Conservation (phyloP, 2,113 vertebrate genomes). For the Neofelis nebulosa region DNA sequence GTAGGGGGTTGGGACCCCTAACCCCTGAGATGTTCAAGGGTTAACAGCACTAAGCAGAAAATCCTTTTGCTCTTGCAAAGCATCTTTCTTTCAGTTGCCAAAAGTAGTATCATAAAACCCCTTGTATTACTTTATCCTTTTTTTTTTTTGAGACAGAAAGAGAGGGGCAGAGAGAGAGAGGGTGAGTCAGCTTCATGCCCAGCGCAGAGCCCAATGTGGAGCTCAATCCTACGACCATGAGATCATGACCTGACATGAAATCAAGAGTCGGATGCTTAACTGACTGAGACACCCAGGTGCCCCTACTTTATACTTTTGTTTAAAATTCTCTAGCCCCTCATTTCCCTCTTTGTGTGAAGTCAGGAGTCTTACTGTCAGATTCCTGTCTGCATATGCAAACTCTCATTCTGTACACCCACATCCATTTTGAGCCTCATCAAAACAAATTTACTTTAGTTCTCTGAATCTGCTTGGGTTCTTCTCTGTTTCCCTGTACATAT, state of each 20-base stretch:
- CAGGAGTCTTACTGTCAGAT: background rate
- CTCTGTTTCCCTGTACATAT: background rate
- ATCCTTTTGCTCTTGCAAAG: conserved; percentile 49
- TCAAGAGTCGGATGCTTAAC: too few relatives aligned
- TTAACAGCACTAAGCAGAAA: background rate
- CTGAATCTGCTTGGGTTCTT: background rate
- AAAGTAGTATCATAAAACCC: background rate
- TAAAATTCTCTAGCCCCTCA: background rate
- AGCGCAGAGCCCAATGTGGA: too few relatives aligned
- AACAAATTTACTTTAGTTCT: background rate
- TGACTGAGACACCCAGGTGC: too few relatives aligned
- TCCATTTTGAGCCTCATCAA: background rate
- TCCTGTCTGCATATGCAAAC: background rate
- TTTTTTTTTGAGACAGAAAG: background rate
- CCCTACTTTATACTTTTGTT: background rate
- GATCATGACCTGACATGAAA: too few relatives aligned
- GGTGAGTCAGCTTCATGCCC: too few relatives aligned
- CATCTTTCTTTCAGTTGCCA: background rate
- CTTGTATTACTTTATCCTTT: background rate
- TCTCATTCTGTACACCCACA: background rate
- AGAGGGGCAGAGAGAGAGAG: too few relatives aligned
- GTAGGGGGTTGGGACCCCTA: background rate
- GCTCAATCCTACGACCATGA: too few relatives aligned
- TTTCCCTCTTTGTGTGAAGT: background rate
- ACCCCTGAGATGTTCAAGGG: background rate